Base-by-base conservation (phyloP, 2,113 vertebrate species). In the Nothocercus julius region DNA sequence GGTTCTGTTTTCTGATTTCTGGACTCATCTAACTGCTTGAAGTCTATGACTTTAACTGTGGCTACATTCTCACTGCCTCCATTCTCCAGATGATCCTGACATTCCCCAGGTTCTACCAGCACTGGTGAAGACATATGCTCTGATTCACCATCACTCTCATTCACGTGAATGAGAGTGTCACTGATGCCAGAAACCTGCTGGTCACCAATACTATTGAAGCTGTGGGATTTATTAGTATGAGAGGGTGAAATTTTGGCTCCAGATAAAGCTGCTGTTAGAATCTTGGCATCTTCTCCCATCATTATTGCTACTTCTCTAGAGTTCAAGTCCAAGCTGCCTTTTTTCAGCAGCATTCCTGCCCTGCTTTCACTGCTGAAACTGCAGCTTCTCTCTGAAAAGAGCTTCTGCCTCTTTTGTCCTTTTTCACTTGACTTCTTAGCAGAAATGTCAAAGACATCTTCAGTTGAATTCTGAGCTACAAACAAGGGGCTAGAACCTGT, bases 221-320 rank as follows among this genome's bases (percentile, higher is more conserved):
- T 97, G 1, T 96, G 89, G 5, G 93, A 82, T 91, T 96, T 96
- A 62, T 51, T 64, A 7, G 38, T 21, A 30, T 61, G 70, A 77
- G 95, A 61, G 1, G 97, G 96, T 18, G 97, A 97, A 32, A 95
- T 96, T 88, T 97, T 98, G 22, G 97, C 94, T 32, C 97, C 97
- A 3, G 97, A 98, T 18, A 99, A 95, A 22, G 98, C 99, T 17
- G 99, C 98, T 25, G 99, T 98, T 28, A 99, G 98, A 87, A 99
- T 99, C 88, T 98, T 99, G 68, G 99, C 99, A 85, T 99, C 99
- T 4, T 98, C 99, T 13, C 99, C 99, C 98, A 99, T 99, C 97
- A 98, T 98, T 90, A 98, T 98, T 54, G 98, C 99, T 86, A 98
- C 97, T 96, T 99, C 98, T 95, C 98, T 98, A 79, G 98, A 98